Conservation (phyloP, 2,113 vertebrate genomes). For the Zonotrichia leucophrys region DNA sequence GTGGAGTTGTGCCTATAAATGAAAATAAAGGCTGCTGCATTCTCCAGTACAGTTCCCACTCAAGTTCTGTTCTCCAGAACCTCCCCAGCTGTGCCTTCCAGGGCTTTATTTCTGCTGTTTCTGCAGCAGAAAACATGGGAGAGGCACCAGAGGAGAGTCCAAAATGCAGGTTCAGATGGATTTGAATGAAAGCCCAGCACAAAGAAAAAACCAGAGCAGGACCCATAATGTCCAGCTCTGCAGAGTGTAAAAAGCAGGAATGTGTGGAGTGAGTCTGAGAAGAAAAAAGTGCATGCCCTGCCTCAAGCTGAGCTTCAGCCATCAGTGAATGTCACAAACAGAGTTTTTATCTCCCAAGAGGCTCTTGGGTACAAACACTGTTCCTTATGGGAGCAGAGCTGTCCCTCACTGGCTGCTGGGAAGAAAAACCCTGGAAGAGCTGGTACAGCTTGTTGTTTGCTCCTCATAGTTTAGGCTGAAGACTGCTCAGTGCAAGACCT, state of each 20-base stretch:
- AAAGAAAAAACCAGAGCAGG: background rate
- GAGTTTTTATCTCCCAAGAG: background rate
- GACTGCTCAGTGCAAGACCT: background rate
- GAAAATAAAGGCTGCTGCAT: background rate
- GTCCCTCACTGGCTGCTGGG: background rate
- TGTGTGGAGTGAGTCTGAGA: background rate
- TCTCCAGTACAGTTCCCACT: background rate
- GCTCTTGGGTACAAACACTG: background rate
- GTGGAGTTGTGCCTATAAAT: background rate
- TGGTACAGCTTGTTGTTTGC: background rate
- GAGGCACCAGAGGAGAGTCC: background rate
- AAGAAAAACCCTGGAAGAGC: background rate
- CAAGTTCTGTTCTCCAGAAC: background rate
- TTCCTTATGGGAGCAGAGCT: background rate
- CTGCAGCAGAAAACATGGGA: background rate
- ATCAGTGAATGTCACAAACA: background rate
- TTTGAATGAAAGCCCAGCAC: background rate
- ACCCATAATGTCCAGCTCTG: background rate
- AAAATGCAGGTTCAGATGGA: background rate
- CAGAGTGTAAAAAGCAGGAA: background rate
- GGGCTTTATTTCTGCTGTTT: background rate
- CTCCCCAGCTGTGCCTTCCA: background rate
- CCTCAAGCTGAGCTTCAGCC: background rate
- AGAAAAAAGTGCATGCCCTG: background rate
- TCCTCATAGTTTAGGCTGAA: background rate